Conservation (phyloP, 2,797 vertebrate genomes). For the Clamator glandarius region DNA sequence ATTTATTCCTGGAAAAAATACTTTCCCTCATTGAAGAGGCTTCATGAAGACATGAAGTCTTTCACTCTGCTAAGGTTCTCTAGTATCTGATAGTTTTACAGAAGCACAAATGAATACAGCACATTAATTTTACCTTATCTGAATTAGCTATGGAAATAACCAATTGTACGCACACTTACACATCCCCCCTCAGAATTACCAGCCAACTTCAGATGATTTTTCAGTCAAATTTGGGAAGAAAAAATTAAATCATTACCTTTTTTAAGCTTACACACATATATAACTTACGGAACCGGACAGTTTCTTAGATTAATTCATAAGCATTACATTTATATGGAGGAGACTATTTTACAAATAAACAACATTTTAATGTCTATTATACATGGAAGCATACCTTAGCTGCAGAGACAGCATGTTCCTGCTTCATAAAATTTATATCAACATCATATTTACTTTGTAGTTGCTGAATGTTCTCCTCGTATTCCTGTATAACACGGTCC, state of each 20-base stretch:
- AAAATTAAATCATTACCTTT: background rate
- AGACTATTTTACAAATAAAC: background rate
- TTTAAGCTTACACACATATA: background rate
- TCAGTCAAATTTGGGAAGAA: background rate
- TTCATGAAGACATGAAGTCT: background rate
- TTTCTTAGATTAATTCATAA: background rate
- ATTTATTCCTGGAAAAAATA: background rate
- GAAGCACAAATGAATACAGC: background rate
- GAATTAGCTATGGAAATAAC: background rate
- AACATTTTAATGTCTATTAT: background rate
- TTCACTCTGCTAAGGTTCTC: background rate
- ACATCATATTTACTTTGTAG: slow-evolving; percentile 83
- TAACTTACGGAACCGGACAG: background rate
- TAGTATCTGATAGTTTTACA: background rate
- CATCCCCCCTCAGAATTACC: background rate
- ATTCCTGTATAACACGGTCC: slow-evolving; percentile 76
- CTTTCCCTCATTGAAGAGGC: background rate
- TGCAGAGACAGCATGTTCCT: slow-evolving; percentile 85
- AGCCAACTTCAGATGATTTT: background rate
- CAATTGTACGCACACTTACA: background rate
- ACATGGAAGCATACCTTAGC: slow-evolving; percentile 81
- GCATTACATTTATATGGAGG: background rate
- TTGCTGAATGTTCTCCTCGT: slow-evolving; percentile 79
- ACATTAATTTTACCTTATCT: background rate
- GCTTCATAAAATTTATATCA: slow-evolving; percentile 84